Base-by-base conservation (phyloP, 2,888 invertebrate species). In the Chloromyia formosa region DNA sequence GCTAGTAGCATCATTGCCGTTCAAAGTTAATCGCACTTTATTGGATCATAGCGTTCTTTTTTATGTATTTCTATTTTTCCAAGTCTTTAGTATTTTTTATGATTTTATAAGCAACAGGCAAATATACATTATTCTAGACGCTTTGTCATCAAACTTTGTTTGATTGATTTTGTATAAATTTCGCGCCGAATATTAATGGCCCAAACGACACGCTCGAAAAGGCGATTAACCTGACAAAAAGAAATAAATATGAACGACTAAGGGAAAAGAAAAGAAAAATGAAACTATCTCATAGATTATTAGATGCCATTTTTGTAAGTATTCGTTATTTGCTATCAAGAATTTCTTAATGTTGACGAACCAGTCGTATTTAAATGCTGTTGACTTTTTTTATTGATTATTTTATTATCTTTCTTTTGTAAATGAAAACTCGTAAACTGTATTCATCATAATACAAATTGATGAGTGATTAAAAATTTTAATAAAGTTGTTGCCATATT, bases 401-500 rank as follows among this genome's bases (percentile, higher is more conserved):
- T 42, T 20, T n/a, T 35, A 35, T 35, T 7, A 35, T 35, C 7
- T 62, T 42, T 16, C n/a, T 40, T 62, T 62, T 62, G n/a, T 40
- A 16, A 40, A 20, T 16, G 27, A 35, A 35, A 35, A 35, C 27
- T 35, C 27, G 27, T 35, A 35, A 35, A 62, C 40, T 62, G 40
- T 40, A 62, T 27, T 35, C 27, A 61, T 18, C 16, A 23, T 40
- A 62, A 62, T 23, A 23, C 49, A 14, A 23, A 45, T 66, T 49
- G 22, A 66, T 45, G 49, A 45, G 12, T 49, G 9, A 49, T n/a
- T 49, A 20, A 22, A 22, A 66, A 66, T 22, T 22, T 45, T 20
- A 66, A 49, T 45, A 45, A 49, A 66, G 14, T 42, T 45, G 40
- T 64, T 66, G 66, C 20, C 66, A 45, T 66, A 66, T 66, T 66